phyloP scores from a whole-genome alignment of 2,797 vertebrate genomes.

The Malurus splendens region DNA sequence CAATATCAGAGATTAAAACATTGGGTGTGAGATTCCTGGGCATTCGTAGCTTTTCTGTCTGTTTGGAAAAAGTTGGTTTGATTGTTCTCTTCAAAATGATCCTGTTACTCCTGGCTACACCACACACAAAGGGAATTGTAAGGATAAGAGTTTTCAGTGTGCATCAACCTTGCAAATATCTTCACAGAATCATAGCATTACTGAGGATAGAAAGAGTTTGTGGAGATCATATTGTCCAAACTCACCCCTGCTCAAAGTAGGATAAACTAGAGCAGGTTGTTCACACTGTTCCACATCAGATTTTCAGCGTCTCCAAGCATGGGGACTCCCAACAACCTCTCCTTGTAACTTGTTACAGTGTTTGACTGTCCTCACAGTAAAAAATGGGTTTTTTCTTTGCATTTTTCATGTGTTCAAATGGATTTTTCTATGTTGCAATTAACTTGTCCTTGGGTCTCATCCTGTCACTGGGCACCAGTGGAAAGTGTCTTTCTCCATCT shows the following conservation, averaged over 20 bases:
- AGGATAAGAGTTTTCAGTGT: neutral
- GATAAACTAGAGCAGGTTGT: neutral
- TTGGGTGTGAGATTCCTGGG: neutral
- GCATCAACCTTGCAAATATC: neutral
- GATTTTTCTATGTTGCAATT: neutral
- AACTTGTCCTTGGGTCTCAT: neutral
- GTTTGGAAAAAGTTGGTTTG: neutral
- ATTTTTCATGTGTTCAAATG: neutral
- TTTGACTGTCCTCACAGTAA: neutral
- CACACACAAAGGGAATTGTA: neutral
- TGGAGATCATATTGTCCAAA: neutral
- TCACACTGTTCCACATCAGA: fast-evolving
- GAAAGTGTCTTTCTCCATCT: neutral
- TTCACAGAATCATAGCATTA: neutral
- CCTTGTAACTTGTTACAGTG: neutral
- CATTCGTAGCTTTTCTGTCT: neutral
- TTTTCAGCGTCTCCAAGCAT: neutral
- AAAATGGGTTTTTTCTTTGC: neutral
- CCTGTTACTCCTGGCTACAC: neutral
- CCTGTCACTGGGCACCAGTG: neutral
- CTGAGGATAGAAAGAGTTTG: neutral
- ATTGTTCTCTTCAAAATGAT: neutral
- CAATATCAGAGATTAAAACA: neutral
- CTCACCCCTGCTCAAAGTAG: neutral
- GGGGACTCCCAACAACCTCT: neutral